phyloP scores from a whole-genome alignment of 2,888 invertebrate genomes.

The Pelosia muscerda region DNA sequence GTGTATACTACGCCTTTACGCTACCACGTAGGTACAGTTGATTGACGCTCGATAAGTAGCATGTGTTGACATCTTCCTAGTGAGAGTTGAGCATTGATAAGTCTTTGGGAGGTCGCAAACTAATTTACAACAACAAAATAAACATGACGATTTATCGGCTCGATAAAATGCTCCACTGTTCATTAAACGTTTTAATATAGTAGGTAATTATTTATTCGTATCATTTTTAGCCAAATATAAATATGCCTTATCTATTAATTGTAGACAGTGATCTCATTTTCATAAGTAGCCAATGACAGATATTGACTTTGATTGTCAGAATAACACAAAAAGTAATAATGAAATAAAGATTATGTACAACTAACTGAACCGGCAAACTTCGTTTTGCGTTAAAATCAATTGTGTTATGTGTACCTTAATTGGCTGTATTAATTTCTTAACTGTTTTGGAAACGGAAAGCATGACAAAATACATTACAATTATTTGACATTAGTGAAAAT shows the following conservation, averaged over 20 bases:
- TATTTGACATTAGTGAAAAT: no score
- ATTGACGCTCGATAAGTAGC: slow-evolving; percentile 76
- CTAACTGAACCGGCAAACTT: no score
- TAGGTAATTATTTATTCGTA: slow-evolving; percentile 14
- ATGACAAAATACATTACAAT: no score
- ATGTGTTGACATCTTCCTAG: slow-evolving; percentile 72
- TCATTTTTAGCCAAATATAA: slow-evolving; percentile 18
- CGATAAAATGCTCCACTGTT: slow-evolving; percentile 40
- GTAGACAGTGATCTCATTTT: slow-evolving; percentile 17
- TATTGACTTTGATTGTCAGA: slow-evolving; percentile 6
- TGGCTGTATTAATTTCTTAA: no score
- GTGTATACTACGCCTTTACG: slow-evolving; percentile 46
- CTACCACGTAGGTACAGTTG: slow-evolving; percentile 60
- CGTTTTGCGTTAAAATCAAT: no score
- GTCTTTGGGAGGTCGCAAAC: slow-evolving; percentile 67
- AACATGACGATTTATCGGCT: slow-evolving; percentile 51
- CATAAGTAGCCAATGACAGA: slow-evolving; percentile 7
- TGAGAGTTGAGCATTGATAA: slow-evolving; percentile 68
- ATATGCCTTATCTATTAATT: slow-evolving; percentile 7
- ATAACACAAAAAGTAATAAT: not conserved
- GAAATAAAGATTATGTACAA: no score
- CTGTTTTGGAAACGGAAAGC: no score
- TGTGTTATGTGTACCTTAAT: no score
- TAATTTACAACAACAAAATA: slow-evolving; percentile 61
- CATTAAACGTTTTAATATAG: slow-evolving; percentile 27